A percentile compares a stretch with the other conserved stretches of the same genome.
These are phyloP conservation scores for Chirona hameri DNA, from an alignment of 2,888 invertebrate genomes.

Conservation along the genomic window DNA sequence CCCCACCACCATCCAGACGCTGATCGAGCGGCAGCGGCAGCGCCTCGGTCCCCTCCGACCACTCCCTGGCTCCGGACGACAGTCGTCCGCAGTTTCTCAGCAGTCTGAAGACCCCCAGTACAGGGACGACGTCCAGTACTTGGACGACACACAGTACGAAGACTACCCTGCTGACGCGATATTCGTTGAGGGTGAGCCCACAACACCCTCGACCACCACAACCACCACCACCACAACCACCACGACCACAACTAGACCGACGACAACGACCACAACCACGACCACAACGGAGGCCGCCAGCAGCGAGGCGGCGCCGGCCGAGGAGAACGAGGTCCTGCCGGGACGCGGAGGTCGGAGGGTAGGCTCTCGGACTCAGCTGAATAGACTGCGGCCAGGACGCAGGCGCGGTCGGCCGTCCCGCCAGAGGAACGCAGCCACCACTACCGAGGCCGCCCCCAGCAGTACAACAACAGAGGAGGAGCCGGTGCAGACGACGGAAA, in stretches of 20 bases:
- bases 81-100: too few species aligned
- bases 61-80: neutral
- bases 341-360: neutral
- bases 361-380: neutral
- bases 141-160: too few species aligned
- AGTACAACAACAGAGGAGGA: neutral
- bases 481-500: neutral
- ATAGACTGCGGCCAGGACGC: neutral
- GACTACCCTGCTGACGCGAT: too few species aligned
- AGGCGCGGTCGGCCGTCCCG: too few species aligned
- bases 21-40: neutral
- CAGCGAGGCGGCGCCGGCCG: neutral
- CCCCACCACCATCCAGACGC: neutral
- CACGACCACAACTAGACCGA: too few species aligned
- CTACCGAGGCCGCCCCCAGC: neutral
- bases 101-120: too few species aligned
- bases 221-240: neutral
- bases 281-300: neutral
- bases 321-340: neutral
- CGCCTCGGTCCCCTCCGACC: neutral
- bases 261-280: neutral
- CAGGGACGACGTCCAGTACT: too few species aligned
- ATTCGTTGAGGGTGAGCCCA: too few species aligned
- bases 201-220: neutral
- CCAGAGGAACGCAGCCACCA: neutral